Percentiles rank a stretch among this genome's conserved stretches.
phyloP scores from a whole-genome alignment of 2,797 vertebrate genomes.

The Vireo griseus region DNA sequence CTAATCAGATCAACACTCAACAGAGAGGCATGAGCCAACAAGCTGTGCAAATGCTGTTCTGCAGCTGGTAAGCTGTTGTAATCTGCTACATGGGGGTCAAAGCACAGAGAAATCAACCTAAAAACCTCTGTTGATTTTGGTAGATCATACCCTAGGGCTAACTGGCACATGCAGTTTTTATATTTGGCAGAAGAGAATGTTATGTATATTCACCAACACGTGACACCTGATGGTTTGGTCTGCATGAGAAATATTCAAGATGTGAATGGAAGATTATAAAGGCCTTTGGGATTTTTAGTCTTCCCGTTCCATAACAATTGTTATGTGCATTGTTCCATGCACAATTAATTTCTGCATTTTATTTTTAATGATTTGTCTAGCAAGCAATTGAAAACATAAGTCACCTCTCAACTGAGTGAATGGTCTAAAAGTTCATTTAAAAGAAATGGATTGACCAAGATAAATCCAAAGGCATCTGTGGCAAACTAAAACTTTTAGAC shows the following conservation, averaged over 20 bases:
- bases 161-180: background rate
- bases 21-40: background rate
- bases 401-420: background rate
- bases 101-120: background rate
- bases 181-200: background rate
- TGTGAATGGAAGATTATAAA: background rate
- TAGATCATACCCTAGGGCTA: background rate
- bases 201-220: fast-evolving
- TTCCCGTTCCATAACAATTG: background rate
- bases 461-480: background rate
- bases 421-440: background rate
- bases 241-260: background rate
- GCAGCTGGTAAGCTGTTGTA: background rate
- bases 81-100: background rate
- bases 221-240: background rate
- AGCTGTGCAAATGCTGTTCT: background rate
- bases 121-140: background rate
- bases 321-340: too few species aligned
- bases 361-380: background rate
- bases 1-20: background rate
- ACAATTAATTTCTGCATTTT: background rate
- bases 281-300: background rate
- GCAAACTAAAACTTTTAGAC: background rate
- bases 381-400: background rate
- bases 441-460: background rate